These are phyloP conservation scores for Chionis minor DNA, from an alignment of 2,113 vertebrate species.

Conservation along the genomic window DNA sequence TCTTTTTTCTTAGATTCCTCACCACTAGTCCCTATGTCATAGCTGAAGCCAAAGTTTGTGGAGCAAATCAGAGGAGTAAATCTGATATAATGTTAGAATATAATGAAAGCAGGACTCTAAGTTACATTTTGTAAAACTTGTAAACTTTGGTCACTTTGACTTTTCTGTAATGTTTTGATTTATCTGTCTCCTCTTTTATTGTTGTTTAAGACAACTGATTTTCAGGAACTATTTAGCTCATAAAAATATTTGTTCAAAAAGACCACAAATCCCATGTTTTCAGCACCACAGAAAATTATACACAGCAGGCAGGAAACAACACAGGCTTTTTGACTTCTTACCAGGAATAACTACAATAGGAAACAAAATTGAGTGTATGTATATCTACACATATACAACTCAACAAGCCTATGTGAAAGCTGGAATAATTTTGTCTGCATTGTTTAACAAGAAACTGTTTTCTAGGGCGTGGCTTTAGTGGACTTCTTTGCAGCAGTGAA, in stretches of 20 bases:
- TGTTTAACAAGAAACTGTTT: background rate
- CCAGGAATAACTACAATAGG: background rate
- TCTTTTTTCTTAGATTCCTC: background rate
- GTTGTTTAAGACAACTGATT: slow-evolving; percentile 37
- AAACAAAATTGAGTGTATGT: background rate
- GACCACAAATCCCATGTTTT: slow-evolving; percentile 12
- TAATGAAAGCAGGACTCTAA: background rate
- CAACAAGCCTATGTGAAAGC: background rate
- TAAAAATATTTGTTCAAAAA: slow-evolving; percentile 39
- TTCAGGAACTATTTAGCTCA: slow-evolving; percentile 46
- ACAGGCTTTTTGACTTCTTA: background rate
- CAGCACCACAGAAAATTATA: slow-evolving; percentile 50
- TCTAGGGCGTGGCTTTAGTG: background rate
- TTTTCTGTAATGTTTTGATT: background rate
- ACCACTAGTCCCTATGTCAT: background rate
- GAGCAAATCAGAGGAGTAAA: background rate
- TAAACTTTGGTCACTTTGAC: background rate
- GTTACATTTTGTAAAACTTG: background rate
- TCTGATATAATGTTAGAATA: background rate
- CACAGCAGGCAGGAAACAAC: slow-evolving; percentile 46
- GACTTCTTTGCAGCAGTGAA: background rate
- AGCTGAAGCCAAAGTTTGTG: background rate
- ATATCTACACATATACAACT: background rate
- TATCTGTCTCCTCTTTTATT: background rate
- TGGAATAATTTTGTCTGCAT: background rate